Base-by-base conservation (phyloP, 2,113 vertebrate genomes). In the Indri indri region DNA sequence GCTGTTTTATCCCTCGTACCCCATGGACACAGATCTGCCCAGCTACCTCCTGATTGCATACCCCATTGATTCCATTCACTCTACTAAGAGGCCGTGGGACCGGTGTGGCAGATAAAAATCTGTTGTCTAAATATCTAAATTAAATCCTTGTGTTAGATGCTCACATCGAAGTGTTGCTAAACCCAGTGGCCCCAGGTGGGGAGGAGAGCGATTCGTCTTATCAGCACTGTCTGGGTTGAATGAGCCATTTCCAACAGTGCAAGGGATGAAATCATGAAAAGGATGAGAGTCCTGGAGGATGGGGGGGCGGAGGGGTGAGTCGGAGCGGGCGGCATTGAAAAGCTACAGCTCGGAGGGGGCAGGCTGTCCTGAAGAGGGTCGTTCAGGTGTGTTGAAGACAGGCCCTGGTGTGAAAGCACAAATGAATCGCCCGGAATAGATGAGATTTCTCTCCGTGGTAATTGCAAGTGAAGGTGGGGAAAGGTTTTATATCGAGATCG, bases 71-170 rank as follows among this genome's bases (percentile, higher is more conserved):
- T 76, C 79, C 32, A 13, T 54, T 85, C 79, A 14, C 65, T 81
- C 45, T 77, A 30, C 61, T 77, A 54, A 13, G 73, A 93, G 84
- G 73, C 71, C 63, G 83, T 65, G 37, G 2, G 0, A 77, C 14
- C 17, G 4, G 88, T 13, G 59, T 76, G 34, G 8, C 8, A 85
- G 94, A 96, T 96, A 95, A 94, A 73, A 82, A 96, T 93, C 94
- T 93, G 40, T 84, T 96, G 88, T 97, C 96, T 94, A 88, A 96
- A 93, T 96, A 96, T 97, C 95, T 94, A 94, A 97, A 97, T 96
- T 96, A 96, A 97, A 97, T 96, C 94, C 94, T 87, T 91, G 87
- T 94, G 76, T 68, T 71, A 95, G 94, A 88, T 34, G 59, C 94
- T 88, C n/a, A 66, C 74, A 73, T 8, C 17, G 52, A 88, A 82